Evolutionary conservation across 2,888 invertebrate species (phyloP).

Genomic region (Allophyes oxyacanthae): DNA sequence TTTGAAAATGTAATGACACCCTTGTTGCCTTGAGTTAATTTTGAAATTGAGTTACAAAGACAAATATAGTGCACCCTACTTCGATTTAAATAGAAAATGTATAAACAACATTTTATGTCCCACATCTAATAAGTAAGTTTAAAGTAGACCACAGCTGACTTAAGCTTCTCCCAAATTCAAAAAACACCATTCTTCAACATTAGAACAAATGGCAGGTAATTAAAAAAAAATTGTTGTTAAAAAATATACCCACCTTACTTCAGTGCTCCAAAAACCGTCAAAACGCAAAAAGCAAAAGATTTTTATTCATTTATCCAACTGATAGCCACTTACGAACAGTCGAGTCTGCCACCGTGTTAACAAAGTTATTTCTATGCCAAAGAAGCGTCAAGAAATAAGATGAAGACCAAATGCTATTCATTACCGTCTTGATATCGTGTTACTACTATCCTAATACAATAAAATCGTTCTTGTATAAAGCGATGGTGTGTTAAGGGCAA

Average conservation of each 20-base stretch:
- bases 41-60: conserved; percentile 26
- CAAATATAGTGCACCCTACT: background rate
- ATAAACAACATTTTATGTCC: too few species aligned
- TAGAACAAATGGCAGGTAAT: too few species aligned
- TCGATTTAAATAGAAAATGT: too few species aligned
- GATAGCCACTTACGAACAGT: conserved; percentile 5
- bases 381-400: conserved; percentile 23
- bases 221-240: too few species aligned
- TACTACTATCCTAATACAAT: conserved; percentile 47
- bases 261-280: too few species aligned
- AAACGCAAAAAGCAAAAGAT: background rate
- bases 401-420: conserved; percentile 11
- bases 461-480: conserved; percentile 47
- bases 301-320: conserved; percentile 4
- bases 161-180: too few species aligned
- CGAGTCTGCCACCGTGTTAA: background rate
- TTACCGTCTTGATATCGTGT: conserved; percentile 29
- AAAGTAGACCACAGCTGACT: too few species aligned
- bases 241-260: too few species aligned
- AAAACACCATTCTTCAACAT: too few species aligned
- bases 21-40: conserved; percentile 33
- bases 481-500: conserved; percentile 42
- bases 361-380: conserved; percentile 14
- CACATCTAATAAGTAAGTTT: too few species aligned
- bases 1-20: conserved; percentile 53